A percentile compares a stretch with the other conserved stretches of the same genome.
Evolutionary conservation across 2,797 vertebrate species (phyloP).

Genomic region (Sarcophilus harrisii): DNA sequence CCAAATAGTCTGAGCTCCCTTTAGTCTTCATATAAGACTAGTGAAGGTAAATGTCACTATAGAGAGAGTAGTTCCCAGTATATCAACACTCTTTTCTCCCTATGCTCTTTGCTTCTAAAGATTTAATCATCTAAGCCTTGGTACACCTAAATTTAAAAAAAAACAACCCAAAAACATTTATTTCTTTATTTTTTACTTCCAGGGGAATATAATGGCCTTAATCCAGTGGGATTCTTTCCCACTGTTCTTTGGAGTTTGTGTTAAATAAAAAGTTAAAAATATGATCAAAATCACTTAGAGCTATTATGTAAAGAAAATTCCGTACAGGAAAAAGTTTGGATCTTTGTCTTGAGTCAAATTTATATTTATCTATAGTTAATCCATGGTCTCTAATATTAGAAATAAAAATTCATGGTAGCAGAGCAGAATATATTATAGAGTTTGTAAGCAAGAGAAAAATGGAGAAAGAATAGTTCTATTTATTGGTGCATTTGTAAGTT

Average conservation of each 20-base stretch:
- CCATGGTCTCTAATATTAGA: background rate
- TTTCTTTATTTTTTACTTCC: background rate
- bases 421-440: background rate
- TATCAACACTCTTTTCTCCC: background rate
- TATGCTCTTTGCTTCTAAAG: background rate
- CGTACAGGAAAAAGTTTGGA: background rate
- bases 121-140: background rate
- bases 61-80: background rate
- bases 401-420: background rate
- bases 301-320: background rate
- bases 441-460: background rate
- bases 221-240: background rate
- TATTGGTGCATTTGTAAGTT: background rate
- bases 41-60: background rate
- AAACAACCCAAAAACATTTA: background rate
- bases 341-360: background rate
- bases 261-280: background rate
- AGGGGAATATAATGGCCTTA: background rate
- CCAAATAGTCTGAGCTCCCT: constrained; percentile 3
- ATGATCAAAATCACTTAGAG: background rate
- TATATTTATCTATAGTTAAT: background rate
- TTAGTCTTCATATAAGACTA: constrained; percentile 26
- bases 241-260: background rate
- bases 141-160: background rate
- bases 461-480: background rate